Percentiles rank a stretch among this genome's conserved stretches.
These are phyloP conservation scores for Python bivittatus DNA, from an alignment of 2,113 vertebrate genomes.

Conservation along the genomic window DNA sequence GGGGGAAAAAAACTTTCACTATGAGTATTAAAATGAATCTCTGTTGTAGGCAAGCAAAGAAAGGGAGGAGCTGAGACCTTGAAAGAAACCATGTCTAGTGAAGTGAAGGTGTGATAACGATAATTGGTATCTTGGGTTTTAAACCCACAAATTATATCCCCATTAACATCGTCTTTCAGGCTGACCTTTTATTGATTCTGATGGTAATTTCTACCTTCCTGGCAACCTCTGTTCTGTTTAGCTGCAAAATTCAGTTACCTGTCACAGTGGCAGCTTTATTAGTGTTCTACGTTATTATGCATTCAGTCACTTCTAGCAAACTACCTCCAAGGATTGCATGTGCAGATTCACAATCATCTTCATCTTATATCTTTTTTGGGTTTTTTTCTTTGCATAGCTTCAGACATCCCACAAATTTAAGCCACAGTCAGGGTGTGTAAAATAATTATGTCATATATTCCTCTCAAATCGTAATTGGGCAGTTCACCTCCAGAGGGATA, in stretches of 20 bases:
- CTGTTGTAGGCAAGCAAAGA: not conserved
- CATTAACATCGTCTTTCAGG: slow-evolving; percentile 23
- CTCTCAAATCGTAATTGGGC: not conserved
- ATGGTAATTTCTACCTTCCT: slow-evolving; percentile 32
- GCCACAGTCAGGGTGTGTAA: not conserved
- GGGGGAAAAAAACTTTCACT: not conserved
- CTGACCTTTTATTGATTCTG: slow-evolving; percentile 31
- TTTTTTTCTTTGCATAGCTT: not conserved
- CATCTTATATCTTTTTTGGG: not conserved
- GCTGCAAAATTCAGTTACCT: not conserved
- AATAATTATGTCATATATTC: not conserved
- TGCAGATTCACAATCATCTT: not conserved
- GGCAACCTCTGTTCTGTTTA: not conserved
- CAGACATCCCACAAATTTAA: not conserved
- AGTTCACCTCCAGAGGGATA: not conserved
- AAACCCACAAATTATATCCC: slow-evolving; percentile 54
- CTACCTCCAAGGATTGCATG: not conserved
- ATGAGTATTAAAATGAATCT: not conserved
- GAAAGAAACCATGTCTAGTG: not conserved
- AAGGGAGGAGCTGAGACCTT: not conserved
- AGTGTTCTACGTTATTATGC: not conserved
- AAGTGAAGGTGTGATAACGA: slow-evolving; percentile 45
- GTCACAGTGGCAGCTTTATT: not conserved
- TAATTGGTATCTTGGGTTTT: slow-evolving; percentile 51
- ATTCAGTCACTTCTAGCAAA: not conserved